A percentile compares a stretch with the other conserved stretches of the same genome.
Evolutionary conservation across 2,888 invertebrate species (phyloP).

Genomic region (Lepidocyrtoides sp.): DNA sequence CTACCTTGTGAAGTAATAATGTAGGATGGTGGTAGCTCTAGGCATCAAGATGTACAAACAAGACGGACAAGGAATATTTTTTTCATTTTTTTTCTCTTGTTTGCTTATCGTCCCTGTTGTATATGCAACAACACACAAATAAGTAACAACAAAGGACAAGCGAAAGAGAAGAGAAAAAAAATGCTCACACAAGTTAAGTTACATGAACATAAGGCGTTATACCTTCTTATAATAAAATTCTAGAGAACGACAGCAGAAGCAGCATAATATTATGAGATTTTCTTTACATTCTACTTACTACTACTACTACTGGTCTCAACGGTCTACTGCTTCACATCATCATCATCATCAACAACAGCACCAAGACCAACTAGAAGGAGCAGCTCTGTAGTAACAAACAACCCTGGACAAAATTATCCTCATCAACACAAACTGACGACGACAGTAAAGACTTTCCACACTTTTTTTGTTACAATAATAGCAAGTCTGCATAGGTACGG

Average conservation of each 20-base stretch:
- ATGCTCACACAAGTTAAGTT: not conserved
- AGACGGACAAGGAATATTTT: conserved; percentile 15
- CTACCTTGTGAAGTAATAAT: not conserved
- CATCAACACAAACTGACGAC: conserved; percentile 73
- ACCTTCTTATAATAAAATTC: conserved; percentile 6
- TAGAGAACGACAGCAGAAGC: not conserved
- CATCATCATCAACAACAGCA: conserved; percentile 10
- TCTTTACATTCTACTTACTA: not conserved
- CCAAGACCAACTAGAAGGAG: too few relatives aligned
- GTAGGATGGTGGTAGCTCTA: not conserved
- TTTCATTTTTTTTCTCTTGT: not conserved
- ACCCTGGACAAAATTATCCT: conserved; percentile 52
- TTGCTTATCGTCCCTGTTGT: not conserved
- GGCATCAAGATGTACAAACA: not conserved
- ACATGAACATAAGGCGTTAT: not conserved
- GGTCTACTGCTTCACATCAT: conserved; percentile 17
- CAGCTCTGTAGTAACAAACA: conserved; percentile 5
- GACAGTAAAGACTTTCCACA: conserved; percentile 30
- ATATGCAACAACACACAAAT: not conserved
- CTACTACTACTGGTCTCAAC: too few relatives aligned
- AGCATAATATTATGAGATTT: conserved; percentile 49
- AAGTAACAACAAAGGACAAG: not conserved
- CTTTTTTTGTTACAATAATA: too few relatives aligned
- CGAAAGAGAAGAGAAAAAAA: too few relatives aligned
- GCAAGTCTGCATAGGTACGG: too few relatives aligned